Conservation (phyloP, 2,888 invertebrate species). For the Anodontia alba region DNA sequence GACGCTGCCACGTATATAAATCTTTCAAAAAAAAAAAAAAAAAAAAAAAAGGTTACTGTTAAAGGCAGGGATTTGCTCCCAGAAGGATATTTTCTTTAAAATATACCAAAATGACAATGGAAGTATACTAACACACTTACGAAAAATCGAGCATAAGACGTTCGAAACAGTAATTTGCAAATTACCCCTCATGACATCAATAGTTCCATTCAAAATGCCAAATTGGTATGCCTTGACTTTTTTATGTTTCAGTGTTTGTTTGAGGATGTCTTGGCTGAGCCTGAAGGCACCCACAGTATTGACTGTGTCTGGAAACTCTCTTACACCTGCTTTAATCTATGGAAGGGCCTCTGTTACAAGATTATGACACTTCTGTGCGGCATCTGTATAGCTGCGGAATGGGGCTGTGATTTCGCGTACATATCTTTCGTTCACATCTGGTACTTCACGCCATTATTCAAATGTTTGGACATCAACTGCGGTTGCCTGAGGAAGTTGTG, state of each 20-base stretch:
- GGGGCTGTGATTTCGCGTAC: slow-evolving; percentile 84
- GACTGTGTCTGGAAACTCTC: slow-evolving; percentile 91
- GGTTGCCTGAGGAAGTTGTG: slow-evolving; percentile 68
- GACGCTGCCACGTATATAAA: too few relatives aligned
- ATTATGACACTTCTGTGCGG: slow-evolving; percentile 89
- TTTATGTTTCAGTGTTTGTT: slow-evolving; percentile 64
- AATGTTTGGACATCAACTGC: slow-evolving; percentile 88
- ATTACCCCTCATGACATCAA: too few relatives aligned
- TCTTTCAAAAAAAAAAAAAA: too few relatives aligned
- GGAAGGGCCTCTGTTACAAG: slow-evolving; percentile 89
- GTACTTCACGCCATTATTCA: slow-evolving; percentile 89
- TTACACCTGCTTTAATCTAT: slow-evolving; percentile 87
- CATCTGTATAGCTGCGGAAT: slow-evolving; percentile 88
- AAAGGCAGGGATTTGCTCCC: too few relatives aligned
- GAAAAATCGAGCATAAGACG: too few relatives aligned
- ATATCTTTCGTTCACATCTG: slow-evolving; percentile 89
- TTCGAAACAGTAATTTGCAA: too few relatives aligned
- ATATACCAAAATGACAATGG: too few relatives aligned
- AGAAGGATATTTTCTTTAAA: too few relatives aligned
- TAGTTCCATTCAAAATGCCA: too few relatives aligned
- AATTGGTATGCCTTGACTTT: too few relatives aligned
- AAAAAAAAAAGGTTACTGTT: too few relatives aligned
- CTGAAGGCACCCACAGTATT: slow-evolving; percentile 81
- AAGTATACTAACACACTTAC: too few relatives aligned
- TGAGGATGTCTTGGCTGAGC: slow-evolving; percentile 74